Base-by-base conservation (phyloP, 2,113 vertebrate genomes). In the Phodopus roborovskii region DNA sequence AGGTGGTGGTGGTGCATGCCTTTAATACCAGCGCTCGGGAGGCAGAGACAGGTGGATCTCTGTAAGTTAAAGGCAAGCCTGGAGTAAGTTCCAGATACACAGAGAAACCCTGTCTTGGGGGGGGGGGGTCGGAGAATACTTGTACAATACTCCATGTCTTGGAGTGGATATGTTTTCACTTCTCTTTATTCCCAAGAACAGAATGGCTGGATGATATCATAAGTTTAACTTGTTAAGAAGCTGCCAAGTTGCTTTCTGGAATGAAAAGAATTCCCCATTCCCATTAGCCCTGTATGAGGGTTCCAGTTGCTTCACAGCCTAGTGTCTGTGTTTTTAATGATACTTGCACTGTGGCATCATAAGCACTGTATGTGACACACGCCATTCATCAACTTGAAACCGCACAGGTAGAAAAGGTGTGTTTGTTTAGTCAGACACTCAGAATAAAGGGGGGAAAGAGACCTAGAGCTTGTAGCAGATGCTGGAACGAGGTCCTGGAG, bases 151-250 rank as follows among this genome's bases (percentile, higher is more conserved):
- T 45, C 45, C 45, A 33, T 48, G 5, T 74, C 4, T 94, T 83
- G 16, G 64, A 74, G 33, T 33, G 39, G 26, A 58, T 82, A 48
- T 85, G 16, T 91, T 91, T 93, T 93, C 20, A 74, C 88, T 96
- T 96, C 48, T 83, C 60, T 85, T 93, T 30, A 94, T 85, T 83
- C 42, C 60, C 83, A 92, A 85, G 58, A 88, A 60, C 89, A 82
- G 86, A 88, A 94, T 30, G 86, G 17, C 39, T 93, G 24, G 39
- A 10, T 70, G 53, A 78, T 66, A 68, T 88, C 42, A 26, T 83
- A 94, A 24, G 13, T 53, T 92, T 75, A 91, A 89, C 77, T 96
- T 88, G 60, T 82, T 70, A 58, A 90, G 64, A 84, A 94, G 94
- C 36, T 82, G 7, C 94, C 68, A 85, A 89, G 84, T 83, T 85